Evolutionary conservation across 2,797 vertebrate genomes (phyloP).

Genomic region (Prionace glauca): DNA sequence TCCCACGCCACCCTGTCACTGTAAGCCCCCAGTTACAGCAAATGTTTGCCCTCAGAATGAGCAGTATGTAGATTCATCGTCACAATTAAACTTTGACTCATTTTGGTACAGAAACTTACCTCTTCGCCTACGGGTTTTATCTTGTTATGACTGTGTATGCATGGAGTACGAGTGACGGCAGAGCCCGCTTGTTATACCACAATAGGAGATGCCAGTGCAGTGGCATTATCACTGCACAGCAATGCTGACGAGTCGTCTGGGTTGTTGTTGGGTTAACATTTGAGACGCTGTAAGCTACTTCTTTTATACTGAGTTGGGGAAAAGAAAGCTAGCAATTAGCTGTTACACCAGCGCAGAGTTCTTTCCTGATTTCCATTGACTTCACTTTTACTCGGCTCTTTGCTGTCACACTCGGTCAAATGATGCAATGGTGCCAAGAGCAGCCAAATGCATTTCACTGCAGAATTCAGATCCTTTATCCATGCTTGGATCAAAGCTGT

Average conservation of each 20-base stretch:
- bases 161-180: neutral
- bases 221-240: neutral
- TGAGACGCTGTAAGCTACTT: neutral
- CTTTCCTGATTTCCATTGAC: too few species aligned
- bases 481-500: neutral
- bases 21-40: neutral
- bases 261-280: neutral
- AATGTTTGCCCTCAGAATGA: neutral
- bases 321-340: neutral
- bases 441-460: too few species aligned
- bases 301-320: too few species aligned
- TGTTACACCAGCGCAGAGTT: neutral
- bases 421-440: neutral
- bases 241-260: neutral
- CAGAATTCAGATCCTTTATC: too few species aligned
- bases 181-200: neutral
- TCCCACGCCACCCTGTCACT: neutral
- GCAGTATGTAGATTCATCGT: neutral
- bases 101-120: neutral
- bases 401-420: neutral
- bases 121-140: constrained; percentile 21
- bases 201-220: neutral
- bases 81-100: constrained; percentile 17
- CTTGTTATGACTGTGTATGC: constrained; percentile 5
- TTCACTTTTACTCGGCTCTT: neutral